A percentile compares a stretch with the other conserved stretches of the same genome.
Evolutionary conservation across 2,113 vertebrate species (phyloP).

Genomic region (Telmatochromis sp.): DNA sequence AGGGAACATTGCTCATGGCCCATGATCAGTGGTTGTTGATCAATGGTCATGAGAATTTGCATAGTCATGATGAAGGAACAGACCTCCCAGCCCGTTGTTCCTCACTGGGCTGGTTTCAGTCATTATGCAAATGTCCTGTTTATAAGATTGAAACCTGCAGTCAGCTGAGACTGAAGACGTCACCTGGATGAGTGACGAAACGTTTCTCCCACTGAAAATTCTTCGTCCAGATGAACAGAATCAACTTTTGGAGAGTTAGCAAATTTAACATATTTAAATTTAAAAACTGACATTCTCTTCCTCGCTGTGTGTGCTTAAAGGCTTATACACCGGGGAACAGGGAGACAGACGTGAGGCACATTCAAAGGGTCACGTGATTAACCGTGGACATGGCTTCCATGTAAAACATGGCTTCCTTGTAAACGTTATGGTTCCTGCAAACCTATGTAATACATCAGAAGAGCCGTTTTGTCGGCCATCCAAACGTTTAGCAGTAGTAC

Average conservation of each 20-base stretch:
- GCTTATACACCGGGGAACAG: neutral
- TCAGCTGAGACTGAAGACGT: neutral
- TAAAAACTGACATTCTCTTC: neutral
- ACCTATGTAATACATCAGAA: neutral
- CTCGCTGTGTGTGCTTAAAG: neutral
- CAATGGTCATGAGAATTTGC: neutral
- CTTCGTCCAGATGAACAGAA: rapidly evolving
- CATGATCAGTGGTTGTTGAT: neutral
- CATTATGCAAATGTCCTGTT: neutral
- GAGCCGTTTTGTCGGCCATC: neutral
- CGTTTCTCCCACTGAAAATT: neutral
- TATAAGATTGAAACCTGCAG: neutral
- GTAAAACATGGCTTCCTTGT: neutral
- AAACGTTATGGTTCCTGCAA: neutral
- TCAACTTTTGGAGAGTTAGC: neutral
- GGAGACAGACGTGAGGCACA: neutral
- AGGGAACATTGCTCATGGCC: too few relatives aligned
- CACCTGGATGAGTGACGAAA: rapidly evolving
- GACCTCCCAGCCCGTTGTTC: neutral
- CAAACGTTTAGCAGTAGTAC: neutral
- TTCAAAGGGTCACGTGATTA: neutral
- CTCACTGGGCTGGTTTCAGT: neutral
- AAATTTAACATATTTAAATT: neutral
- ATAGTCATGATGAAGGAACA: neutral
- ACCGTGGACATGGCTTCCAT: neutral